Evolutionary conservation across 1,140 invertebrate species (phyloP), one percentile per base, ranked within the genome.

Genomic region (Anadara kagoshimensis): DNA sequence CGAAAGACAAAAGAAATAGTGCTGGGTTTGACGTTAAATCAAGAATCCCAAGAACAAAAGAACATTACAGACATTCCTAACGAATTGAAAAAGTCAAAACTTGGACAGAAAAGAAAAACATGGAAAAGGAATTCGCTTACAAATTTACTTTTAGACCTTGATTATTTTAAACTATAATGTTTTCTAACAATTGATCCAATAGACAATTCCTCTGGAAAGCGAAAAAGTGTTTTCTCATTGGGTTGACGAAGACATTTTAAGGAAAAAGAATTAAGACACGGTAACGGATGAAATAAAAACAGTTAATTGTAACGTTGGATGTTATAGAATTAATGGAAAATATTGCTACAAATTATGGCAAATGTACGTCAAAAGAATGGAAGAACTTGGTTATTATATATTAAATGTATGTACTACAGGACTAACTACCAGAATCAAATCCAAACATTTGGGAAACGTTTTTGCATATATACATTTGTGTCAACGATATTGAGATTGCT

Each of bases 131-230:
- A 53, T 64, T 61, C 64, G 75, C 69, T 16, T 45, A 62, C 29
- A 47, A 69, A 47, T 49, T 54, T 63, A 49, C 59, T 18, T 71
- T 16, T 57, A 20, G 22, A 63, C 26, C 49, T 76, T 14, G 43
- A 29, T 11, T 76, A 73, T 67, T 76, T 76, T 67, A 65, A 72
- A 22, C 75, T 69, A 49, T 44, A 73, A 8, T 12, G 58, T 16
- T 63, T 78, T 64, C 54, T 66, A n/a, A 20, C 59, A 12, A 65
- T 78, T 14, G 71, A 78, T 51, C 76, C 76, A 22, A 74, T 78
- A 71, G 59, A 71, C 49, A 71, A 71, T 26, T 29, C 64, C 11
- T 71, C 56, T 64, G 4, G 63, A 58, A 51, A 59, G 58, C 10
- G 59, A 73, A 12, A 45, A 67, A 44, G 59, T 72, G 63, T 26